phyloP scores from a whole-genome alignment of 2,888 invertebrate genomes.

The Oxycera nigricornis region DNA sequence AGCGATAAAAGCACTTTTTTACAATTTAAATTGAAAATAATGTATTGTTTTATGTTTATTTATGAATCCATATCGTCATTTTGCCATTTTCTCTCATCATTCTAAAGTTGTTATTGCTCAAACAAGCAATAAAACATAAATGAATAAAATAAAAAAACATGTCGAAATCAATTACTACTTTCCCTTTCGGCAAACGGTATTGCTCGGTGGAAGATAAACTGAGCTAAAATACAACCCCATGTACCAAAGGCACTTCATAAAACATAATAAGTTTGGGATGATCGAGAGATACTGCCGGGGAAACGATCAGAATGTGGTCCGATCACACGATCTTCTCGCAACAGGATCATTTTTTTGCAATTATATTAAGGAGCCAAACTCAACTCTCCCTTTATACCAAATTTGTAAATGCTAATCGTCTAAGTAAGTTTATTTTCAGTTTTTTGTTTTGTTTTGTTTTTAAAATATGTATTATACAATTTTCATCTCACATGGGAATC shows the following conservation, averaged over 20 bases:
- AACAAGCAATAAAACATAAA: conserved; percentile 24
- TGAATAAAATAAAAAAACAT: neutral
- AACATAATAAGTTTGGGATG: conserved; percentile 1
- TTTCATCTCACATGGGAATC: conserved; percentile 13
- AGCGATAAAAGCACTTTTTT: conserved; percentile 30
- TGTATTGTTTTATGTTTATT: neutral
- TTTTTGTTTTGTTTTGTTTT: neutral
- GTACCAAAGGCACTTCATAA: conserved; percentile 34
- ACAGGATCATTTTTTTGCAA: neutral
- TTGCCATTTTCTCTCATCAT: neutral
- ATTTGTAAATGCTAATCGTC: conserved; percentile 28
- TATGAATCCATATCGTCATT: neutral
- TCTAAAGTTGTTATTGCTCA: conserved; percentile 12
- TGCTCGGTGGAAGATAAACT: neutral
- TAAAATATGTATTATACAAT: conserved; percentile 1
- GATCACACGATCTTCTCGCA: no score
- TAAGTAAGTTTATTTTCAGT: conserved; percentile 13
- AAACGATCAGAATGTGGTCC: neutral
- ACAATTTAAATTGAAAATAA: conserved; percentile 21
- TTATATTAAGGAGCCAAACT: neutral
- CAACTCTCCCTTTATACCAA: neutral
- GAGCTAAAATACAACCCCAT: neutral
- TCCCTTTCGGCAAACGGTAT: neutral
- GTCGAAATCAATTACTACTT: neutral
- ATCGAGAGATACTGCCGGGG: neutral